Percentiles rank a stretch among this genome's conserved stretches.
Conservation (phyloP, 2,113 vertebrate genomes). For the Grammomys dolichurus region DNA sequence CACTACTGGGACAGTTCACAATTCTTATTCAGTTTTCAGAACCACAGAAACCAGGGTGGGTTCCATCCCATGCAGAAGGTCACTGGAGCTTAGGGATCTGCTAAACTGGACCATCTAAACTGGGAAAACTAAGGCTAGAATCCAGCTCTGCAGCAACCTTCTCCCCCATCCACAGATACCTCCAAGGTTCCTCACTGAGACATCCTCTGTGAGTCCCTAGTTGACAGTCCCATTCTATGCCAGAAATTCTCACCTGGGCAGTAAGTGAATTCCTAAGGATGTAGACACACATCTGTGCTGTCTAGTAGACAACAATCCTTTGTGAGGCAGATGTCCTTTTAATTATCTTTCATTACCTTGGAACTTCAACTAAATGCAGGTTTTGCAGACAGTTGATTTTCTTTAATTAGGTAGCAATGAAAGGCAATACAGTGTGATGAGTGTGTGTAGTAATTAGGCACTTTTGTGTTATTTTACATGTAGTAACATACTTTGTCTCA, state of each 20-base stretch:
- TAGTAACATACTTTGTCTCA: neutral
- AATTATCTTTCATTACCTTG: neutral
- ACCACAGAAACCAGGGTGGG: neutral
- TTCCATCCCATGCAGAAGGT: neutral
- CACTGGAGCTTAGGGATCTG: neutral
- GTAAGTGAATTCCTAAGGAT: neutral
- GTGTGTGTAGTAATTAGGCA: neutral
- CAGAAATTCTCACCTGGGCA: neutral
- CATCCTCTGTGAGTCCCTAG: neutral
- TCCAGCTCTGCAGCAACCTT: neutral
- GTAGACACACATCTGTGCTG: neutral
- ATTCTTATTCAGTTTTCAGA: neutral
- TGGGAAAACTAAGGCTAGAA: too few species aligned
- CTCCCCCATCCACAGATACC: neutral
- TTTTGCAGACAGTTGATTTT: slow-evolving; percentile 17
- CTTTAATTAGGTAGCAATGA: neutral
- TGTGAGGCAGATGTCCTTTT: neutral
- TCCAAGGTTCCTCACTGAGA: neutral
- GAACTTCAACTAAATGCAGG: neutral
- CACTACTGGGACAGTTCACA: neutral
- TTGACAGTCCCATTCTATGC: neutral
- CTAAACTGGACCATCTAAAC: neutral
- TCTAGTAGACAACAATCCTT: slow-evolving; percentile 7
- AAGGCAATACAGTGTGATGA: neutral
- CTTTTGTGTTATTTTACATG: neutral